phyloP scores from a whole-genome alignment of 2,888 invertebrate species.

The Melipona bicolor region DNA sequence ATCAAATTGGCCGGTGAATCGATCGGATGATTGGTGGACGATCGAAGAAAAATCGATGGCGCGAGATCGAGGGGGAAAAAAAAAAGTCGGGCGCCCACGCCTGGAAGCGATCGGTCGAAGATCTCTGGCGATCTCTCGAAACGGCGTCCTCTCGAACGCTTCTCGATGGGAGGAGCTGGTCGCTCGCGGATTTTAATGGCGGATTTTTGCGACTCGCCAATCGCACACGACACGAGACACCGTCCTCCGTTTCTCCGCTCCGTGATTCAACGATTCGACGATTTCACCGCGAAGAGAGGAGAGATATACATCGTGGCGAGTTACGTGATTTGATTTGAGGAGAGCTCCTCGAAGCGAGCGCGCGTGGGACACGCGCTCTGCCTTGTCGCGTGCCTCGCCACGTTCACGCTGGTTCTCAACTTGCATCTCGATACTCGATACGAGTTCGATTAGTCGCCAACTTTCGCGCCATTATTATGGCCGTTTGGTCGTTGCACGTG shows the following conservation, averaged over 20 bases:
- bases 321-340: slow-evolving; percentile 78
- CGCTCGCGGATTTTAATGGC: slow-evolving; percentile 80
- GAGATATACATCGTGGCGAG: slow-evolving; percentile 69
- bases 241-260: slow-evolving; percentile 54
- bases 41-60: slow-evolving; percentile 29
- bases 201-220: slow-evolving; percentile 82
- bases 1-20: slow-evolving; percentile 14
- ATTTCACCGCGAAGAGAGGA: slow-evolving; percentile 59
- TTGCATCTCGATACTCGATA: neutral
- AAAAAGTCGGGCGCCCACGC: slow-evolving; percentile 51
- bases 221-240: slow-evolving; percentile 68
- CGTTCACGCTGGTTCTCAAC: slow-evolving; percentile 65
- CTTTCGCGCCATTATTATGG: neutral
- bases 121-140: slow-evolving; percentile 57
- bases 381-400: slow-evolving; percentile 77
- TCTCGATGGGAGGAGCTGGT: slow-evolving; percentile 79
- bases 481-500: accelerated
- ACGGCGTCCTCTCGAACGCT: slow-evolving; percentile 43
- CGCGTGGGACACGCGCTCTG: slow-evolving; percentile 68
- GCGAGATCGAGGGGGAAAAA: slow-evolving; percentile 34
- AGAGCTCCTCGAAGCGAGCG: slow-evolving; percentile 71
- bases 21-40: slow-evolving; percentile 5
- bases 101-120: slow-evolving; percentile 53
- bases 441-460: slow-evolving; percentile 10
- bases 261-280: slow-evolving; percentile 62